Evolutionary conservation across 2,113 vertebrate species (phyloP).

Genomic region (Phalacrocorax aristotelis): DNA sequence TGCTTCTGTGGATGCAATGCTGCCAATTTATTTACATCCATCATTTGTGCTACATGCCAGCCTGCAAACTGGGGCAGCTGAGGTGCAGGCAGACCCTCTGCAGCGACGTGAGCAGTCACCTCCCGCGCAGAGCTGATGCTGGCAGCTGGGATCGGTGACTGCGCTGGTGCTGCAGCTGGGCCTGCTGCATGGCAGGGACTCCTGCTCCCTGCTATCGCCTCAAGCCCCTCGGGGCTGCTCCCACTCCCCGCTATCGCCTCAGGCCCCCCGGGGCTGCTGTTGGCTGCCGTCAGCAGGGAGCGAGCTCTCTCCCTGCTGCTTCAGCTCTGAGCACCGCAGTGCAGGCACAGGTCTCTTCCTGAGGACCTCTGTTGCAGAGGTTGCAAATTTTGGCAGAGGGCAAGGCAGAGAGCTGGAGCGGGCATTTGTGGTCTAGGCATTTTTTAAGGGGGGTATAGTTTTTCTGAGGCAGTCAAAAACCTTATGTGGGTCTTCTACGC

Average conservation of each 20-base stretch:
- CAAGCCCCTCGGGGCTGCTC: neutral
- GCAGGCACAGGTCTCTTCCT: neutral
- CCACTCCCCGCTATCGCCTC: rapidly evolving
- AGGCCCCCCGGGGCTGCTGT: neutral
- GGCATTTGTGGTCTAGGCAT: rapidly evolving
- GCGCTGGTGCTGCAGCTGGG: neutral
- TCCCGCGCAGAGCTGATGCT: neutral
- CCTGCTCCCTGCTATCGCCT: neutral
- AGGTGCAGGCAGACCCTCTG: neutral
- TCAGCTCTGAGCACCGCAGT: neutral
- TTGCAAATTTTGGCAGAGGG: neutral
- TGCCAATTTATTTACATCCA: neutral
- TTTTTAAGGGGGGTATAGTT: neutral
- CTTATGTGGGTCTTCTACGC: neutral
- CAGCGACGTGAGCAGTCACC: rapidly evolving
- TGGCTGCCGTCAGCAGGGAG: neutral
- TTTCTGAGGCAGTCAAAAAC: neutral
- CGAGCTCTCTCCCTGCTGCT: rapidly evolving
- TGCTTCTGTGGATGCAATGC: neutral
- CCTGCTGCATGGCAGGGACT: neutral
- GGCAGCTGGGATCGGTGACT: neutral
- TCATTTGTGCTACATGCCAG: rapidly evolving
- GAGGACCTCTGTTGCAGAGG: neutral
- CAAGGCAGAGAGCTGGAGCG: neutral
- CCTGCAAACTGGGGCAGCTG: neutral